Conservation (phyloP, 1,140 invertebrate species). For the Drosophila tristis region DNA sequence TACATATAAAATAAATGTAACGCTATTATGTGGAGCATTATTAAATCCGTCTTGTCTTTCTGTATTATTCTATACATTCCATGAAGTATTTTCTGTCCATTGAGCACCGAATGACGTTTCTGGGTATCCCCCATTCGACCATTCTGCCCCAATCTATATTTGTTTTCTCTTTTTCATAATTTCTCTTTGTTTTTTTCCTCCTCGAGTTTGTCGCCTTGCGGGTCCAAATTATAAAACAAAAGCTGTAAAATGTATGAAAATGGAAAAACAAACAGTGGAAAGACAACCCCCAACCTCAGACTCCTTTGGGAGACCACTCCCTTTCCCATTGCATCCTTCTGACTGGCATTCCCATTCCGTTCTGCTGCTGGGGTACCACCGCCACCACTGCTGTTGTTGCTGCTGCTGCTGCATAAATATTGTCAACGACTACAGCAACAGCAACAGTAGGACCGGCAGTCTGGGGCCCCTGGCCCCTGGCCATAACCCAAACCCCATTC, state of each 20-base stretch:
- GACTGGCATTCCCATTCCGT: too few species aligned
- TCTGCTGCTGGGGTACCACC: too few species aligned
- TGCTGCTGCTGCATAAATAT: constrained; percentile 82
- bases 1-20: too few species aligned
- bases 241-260: constrained; percentile 69
- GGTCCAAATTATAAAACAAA: constrained; percentile 74
- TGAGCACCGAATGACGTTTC: background rate
- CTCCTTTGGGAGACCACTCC: background rate
- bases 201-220: constrained; percentile 57
- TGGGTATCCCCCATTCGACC: background rate
- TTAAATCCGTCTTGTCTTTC: too few species aligned
- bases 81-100: too few species aligned
- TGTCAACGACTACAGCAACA: constrained; percentile 65
- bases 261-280: constrained; percentile 71
- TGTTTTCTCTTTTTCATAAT: constrained; percentile 16
- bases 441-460: constrained; percentile 13
- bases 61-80: too few species aligned
- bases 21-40: too few species aligned
- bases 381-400: constrained; percentile 44
- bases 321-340: too few species aligned
- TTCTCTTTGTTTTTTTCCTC: constrained; percentile 26
- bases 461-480: too few species aligned
- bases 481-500: too few species aligned
- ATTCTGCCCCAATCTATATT: background rate
- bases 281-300: background rate